A percentile compares a stretch with the other conserved stretches of the same genome.
Conservation (phyloP, 2,888 invertebrate species). For the Phoronis australis region DNA sequence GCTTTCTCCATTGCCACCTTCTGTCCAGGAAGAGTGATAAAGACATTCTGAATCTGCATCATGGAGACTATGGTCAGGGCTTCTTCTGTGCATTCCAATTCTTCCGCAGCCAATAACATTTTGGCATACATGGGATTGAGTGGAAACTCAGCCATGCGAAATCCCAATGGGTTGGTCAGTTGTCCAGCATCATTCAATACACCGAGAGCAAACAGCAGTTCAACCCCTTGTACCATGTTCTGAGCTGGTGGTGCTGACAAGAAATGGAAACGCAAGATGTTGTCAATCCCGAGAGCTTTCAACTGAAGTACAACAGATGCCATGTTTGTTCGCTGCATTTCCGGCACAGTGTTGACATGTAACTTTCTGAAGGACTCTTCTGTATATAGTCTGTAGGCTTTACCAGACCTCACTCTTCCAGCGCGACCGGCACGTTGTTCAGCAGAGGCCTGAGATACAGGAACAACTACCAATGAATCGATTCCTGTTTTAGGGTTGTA, state of each 20-base stretch:
- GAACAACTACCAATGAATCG: constrained; percentile 68
- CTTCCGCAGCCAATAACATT: constrained; percentile 66
- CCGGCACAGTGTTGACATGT: constrained; percentile 72
- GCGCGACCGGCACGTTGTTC: constrained; percentile 88
- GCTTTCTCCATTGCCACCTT: constrained; percentile 53
- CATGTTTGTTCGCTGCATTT: constrained; percentile 86
- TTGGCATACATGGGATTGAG: constrained; percentile 80
- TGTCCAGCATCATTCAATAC: constrained; percentile 72
- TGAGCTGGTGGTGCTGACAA: constrained; percentile 86
- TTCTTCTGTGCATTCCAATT: constrained; percentile 88
- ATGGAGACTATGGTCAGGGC: constrained; percentile 83
- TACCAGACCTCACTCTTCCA: constrained; percentile 77
- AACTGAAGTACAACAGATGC: constrained; percentile 79
- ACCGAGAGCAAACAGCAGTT: constrained; percentile 76
- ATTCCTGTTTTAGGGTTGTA: constrained; percentile 79
- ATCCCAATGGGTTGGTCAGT: constrained; percentile 73
- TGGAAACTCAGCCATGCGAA: constrained; percentile 86
- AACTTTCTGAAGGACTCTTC: constrained; percentile 66
- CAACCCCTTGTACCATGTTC: constrained; percentile 76
- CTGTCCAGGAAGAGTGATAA: constrained; percentile 65
- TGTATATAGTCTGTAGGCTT: constrained; percentile 58
- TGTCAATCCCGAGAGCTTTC: constrained; percentile 90
- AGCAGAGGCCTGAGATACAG: constrained; percentile 82
- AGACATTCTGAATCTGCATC: constrained; percentile 90
- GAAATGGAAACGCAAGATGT: constrained; percentile 84